phyloP scores from a whole-genome alignment of 2,888 invertebrate species.

The Sesamia inferens region DNA sequence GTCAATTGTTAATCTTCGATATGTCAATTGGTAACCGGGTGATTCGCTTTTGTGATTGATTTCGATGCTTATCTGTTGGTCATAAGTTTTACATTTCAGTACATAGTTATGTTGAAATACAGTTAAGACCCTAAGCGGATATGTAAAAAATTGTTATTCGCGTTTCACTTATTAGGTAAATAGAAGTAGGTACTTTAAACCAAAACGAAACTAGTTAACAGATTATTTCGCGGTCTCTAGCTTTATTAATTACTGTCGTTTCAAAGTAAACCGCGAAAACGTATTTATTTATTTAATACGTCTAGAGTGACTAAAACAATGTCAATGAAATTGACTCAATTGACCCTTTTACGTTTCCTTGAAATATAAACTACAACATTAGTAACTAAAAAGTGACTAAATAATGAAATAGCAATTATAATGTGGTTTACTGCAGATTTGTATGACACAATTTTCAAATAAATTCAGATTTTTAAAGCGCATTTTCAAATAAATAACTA shows the following conservation, averaged over 20 bases:
- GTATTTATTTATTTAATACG: conserved; percentile 16
- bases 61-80: background rate
- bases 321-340: conserved; percentile 32
- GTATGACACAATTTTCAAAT: conserved; percentile 17
- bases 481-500: too few relatives aligned
- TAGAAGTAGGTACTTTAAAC: conserved; percentile 8
- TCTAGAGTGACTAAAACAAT: conserved; percentile 20
- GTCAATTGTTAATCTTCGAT: conserved; percentile 34
- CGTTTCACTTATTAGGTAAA: conserved; percentile 42
- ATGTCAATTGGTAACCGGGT: conserved; percentile 20
- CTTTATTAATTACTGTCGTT: conserved; percentile 26
- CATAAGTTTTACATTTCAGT: conserved; percentile 2
- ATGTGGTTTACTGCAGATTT: conserved; percentile 29
- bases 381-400: conserved; percentile 20
- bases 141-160: background rate
- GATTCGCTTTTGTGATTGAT: background rate
- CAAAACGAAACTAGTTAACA: conserved; percentile 23
- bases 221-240: conserved; percentile 23
- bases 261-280: conserved; percentile 20
- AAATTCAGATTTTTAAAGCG: background rate
- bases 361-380: conserved; percentile 43
- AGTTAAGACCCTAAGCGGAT: conserved; percentile 28
- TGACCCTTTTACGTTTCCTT: conserved; percentile 44
- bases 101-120: background rate
- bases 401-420: conserved; percentile 24